A percentile compares a stretch with the other conserved stretches of the same genome.
phyloP scores from a whole-genome alignment of 2,888 invertebrate genomes.

The Callinectes sapidus region DNA sequence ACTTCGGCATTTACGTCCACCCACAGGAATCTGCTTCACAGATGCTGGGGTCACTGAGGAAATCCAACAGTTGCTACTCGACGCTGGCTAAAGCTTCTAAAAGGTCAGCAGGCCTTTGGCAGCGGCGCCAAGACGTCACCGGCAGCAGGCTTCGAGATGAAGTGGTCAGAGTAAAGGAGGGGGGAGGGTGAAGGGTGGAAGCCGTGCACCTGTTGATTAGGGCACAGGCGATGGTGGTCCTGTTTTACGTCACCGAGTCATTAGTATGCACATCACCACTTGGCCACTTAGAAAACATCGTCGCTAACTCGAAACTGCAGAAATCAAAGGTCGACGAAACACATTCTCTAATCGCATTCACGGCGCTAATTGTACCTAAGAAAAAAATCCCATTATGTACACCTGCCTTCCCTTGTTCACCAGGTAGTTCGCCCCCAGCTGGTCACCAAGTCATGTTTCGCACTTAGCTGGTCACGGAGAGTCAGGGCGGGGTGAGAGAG shows the following conservation, averaged over 20 bases:
- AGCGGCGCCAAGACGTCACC: constrained; percentile 16
- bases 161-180: neutral
- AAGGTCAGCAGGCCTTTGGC: constrained; percentile 27
- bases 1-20: neutral
- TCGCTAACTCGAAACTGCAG: neutral
- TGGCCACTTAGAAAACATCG: neutral
- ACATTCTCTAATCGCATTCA: neutral
- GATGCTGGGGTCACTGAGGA: constrained; percentile 3
- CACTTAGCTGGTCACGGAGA: constrained; percentile 29
- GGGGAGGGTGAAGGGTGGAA: neutral
- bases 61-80: neutral
- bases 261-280: neutral
- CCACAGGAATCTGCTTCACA: neutral
- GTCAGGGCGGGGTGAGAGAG: constrained; percentile 26
- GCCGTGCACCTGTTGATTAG: neutral
- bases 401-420: constrained; percentile 13
- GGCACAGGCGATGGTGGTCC: neutral
- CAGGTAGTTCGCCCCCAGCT: neutral
- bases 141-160: constrained; percentile 4
- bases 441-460: constrained; percentile 36
- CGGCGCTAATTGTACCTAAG: neutral
- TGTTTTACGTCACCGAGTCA: neutral
- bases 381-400: neutral
- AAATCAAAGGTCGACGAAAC: neutral
- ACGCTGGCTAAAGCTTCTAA: constrained; percentile 1